A percentile compares a stretch with the other conserved stretches of the same genome.
Conservation (phyloP, 2,113 vertebrate species). For the Pterocles orientalis region DNA sequence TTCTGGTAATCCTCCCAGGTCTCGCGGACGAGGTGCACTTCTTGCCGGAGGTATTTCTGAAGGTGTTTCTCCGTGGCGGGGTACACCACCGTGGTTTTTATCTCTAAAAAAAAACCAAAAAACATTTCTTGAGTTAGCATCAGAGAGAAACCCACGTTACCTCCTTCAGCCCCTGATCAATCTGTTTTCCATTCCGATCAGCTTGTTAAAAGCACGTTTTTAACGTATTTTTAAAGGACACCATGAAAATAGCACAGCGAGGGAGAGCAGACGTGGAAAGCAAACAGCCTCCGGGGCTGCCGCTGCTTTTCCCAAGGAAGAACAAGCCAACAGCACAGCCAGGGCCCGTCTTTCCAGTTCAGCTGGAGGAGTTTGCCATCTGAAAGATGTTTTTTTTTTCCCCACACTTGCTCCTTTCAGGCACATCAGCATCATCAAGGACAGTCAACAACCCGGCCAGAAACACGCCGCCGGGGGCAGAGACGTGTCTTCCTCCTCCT, state of each 20-base stretch:
- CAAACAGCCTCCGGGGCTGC: background rate
- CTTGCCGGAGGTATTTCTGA: conserved; percentile 87
- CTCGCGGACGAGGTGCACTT: conserved; percentile 85
- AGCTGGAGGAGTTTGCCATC: background rate
- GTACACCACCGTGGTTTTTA: conserved; percentile 91
- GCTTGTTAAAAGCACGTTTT: no score
- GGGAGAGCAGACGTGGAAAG: background rate
- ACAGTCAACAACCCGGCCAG: background rate
- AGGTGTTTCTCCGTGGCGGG: conserved; percentile 94
- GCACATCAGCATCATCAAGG: background rate
- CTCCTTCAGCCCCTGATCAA: background rate
- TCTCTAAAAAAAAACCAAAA: conserved; percentile 76
- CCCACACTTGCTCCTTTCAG: background rate
- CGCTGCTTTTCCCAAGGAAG: background rate
- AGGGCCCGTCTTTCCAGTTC: background rate
- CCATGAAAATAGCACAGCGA: background rate
- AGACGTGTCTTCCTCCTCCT: background rate
- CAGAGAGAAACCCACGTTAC: background rate
- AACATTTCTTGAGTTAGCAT: accelerated
- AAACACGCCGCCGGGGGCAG: background rate
- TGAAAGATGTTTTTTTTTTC: background rate
- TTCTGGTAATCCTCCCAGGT: conserved; percentile 81
- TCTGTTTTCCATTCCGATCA: background rate
- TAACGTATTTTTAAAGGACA: background rate
- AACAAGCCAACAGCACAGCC: background rate